Evolutionary conservation across 2,888 invertebrate species (phyloP).

Genomic region (Drosophila nigricruria): DNA sequence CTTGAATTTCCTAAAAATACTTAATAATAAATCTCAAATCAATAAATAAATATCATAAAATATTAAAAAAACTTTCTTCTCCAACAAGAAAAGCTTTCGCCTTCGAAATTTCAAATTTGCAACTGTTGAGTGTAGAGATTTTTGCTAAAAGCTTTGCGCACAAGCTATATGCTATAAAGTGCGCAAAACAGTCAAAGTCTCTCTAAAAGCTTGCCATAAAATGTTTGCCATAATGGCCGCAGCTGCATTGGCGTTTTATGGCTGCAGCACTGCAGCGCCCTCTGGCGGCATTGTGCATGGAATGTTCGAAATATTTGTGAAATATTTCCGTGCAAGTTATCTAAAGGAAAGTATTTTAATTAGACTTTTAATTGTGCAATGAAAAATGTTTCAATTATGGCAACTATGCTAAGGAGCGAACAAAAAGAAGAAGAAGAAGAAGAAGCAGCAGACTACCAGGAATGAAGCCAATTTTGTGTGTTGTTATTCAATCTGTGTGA

Average conservation of each 20-base stretch:
- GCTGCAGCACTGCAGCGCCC: constrained; percentile 12
- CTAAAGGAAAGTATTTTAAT: constrained; percentile 39
- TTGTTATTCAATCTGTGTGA: constrained; percentile 5
- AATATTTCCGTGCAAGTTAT: constrained; percentile 3
- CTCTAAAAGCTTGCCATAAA: constrained; percentile 23
- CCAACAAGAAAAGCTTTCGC: neutral
- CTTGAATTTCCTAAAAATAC: neutral
- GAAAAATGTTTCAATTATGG: neutral
- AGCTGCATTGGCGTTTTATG: constrained; percentile 23
- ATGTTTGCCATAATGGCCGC: constrained; percentile 2
- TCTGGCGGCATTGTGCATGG: constrained; percentile 18
- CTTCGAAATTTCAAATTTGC: neutral
- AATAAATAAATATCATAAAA: neutral
- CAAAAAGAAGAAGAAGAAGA: neutral
- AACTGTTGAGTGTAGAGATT: constrained; percentile 18
- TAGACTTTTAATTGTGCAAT: constrained; percentile 43
- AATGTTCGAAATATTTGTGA: neutral
- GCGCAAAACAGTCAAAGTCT: neutral
- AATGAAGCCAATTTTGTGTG: constrained; percentile 4
- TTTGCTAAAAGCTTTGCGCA: constrained; percentile 1
- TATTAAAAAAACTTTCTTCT: neutral
- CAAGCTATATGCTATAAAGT: constrained; percentile 32
- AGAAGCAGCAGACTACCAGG: neutral
- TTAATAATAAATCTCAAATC: no score
- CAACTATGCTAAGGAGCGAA: constrained; percentile 4